Percentiles rank a stretch among this genome's conserved stretches.
phyloP scores from a whole-genome alignment of 2,888 invertebrate species.

The Drosophila neotestacea region DNA sequence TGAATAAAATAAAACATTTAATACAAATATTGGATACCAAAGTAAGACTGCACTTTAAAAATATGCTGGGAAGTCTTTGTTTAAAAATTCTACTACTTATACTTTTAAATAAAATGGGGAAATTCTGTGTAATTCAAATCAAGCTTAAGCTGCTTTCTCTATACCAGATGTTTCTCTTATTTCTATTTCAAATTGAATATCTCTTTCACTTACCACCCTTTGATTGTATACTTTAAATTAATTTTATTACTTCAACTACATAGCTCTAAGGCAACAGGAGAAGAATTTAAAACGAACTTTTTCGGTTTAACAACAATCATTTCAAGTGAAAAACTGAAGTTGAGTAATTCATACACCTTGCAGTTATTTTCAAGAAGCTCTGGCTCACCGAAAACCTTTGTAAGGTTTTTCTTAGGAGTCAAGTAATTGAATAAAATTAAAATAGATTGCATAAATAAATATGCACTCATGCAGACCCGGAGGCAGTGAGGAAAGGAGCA shows the following conservation, averaged over 20 bases:
- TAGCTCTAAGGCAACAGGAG: neutral
- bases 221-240: neutral
- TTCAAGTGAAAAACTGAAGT: neutral
- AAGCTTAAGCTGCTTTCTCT: neutral
- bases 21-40: too few species aligned
- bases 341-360: slow-evolving; percentile 5
- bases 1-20: too few species aligned
- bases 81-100: too few species aligned
- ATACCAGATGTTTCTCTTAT: too few species aligned
- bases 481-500: neutral
- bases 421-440: slow-evolving; percentile 49
- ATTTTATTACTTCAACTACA: neutral
- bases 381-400: too few species aligned
- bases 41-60: too few species aligned
- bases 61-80: too few species aligned
- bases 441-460: slow-evolving; percentile 56
- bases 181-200: neutral
- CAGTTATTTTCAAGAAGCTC: slow-evolving; percentile 3
- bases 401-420: slow-evolving; percentile 24
- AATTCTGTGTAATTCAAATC: neutral
- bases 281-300: neutral
- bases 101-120: neutral
- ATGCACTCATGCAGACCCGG: slow-evolving; percentile 34
- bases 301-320: neutral
- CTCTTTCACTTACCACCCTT: neutral